Conservation (phyloP, 2,797 vertebrate species). For the Esox lucius region DNA sequence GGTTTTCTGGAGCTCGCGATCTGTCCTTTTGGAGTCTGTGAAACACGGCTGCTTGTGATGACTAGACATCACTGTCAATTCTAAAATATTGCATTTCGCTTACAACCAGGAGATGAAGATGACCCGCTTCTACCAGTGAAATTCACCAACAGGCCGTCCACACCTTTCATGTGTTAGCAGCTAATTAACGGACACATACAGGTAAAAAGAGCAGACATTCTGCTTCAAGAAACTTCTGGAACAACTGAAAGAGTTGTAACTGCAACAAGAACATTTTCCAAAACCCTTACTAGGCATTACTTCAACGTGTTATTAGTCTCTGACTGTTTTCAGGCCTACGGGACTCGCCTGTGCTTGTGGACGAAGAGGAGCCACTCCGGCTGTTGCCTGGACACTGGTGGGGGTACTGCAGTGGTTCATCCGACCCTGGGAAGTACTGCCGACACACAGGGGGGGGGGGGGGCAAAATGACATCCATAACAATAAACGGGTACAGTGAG, state of each 20-base stretch:
- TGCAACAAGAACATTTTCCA: background rate
- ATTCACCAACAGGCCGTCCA: no score
- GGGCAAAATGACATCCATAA: background rate
- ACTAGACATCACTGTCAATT: no score
- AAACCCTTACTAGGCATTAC: background rate
- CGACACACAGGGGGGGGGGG: slow-evolving; percentile 30
- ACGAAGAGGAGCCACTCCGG: slow-evolving; percentile 72
- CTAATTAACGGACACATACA: no score
- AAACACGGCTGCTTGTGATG: no score
- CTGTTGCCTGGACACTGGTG: slow-evolving; percentile 87
- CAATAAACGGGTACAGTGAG: background rate
- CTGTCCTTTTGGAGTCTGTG: no score
- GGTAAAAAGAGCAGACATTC: no score
- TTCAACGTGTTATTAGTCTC: background rate
- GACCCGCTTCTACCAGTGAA: no score
- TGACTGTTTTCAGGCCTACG: background rate
- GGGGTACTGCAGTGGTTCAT: slow-evolving; percentile 89
- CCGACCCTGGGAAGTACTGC: slow-evolving; percentile 94
- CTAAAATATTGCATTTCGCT: no score
- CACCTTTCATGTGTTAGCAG: no score
- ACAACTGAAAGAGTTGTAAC: background rate
- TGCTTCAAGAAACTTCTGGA: background rate
- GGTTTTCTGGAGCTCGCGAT: no score
- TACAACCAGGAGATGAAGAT: no score
- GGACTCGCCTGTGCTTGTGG: slow-evolving; percentile 86